These are phyloP conservation scores for Neosilurus mollespiculum DNA, from an alignment of 2,797 vertebrate species.

Conservation along the genomic window DNA sequence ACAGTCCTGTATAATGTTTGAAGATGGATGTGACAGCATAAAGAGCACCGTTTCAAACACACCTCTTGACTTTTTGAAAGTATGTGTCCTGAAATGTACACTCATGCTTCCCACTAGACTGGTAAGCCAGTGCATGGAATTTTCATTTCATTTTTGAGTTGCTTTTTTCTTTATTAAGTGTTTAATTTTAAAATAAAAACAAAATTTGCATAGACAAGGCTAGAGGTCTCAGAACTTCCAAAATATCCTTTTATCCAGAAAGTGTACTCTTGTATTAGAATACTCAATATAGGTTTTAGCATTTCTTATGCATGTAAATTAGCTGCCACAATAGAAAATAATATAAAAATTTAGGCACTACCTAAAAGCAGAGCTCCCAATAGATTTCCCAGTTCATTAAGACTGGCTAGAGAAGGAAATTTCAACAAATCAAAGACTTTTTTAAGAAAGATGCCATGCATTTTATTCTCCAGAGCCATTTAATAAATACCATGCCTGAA, in stretches of 20 bases:
- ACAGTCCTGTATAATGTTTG: neutral
- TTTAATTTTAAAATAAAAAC: too few species aligned
- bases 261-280: neutral
- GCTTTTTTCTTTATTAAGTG: too few species aligned
- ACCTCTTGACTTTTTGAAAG: neutral
- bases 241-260: neutral
- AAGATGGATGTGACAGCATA: neutral
- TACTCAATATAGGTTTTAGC: neutral
- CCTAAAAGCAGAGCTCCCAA: neutral
- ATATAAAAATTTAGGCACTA: too few species aligned
- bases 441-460: neutral
- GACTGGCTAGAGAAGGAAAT: neutral
- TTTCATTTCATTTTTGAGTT: neutral
- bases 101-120: neutral
- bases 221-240: too few species aligned
- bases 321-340: neutral
- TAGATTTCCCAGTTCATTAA: neutral
- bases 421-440: neutral
- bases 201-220: too few species aligned
- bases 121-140: neutral
- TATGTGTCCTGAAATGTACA: neutral
- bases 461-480: neutral
- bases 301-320: neutral
- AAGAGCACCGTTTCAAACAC: neutral
- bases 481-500: neutral